Evolutionary conservation across 1,140 invertebrate species (phyloP).

Genomic region (Elymnias hypermnestra): DNA sequence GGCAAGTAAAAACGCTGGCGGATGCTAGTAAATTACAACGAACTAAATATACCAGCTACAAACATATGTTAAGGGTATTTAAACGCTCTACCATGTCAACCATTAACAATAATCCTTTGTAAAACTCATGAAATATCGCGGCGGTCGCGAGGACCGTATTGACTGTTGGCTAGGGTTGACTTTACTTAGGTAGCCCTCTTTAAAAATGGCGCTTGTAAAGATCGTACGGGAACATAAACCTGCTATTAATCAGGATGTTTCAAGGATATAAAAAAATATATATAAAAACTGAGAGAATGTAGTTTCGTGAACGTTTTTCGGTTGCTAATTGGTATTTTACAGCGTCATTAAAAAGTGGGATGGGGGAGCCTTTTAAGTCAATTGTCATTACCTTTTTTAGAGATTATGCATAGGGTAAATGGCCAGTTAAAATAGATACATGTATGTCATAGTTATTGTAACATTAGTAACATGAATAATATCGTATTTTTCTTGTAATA

Average conservation of each 20-base stretch:
- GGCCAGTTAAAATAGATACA: too few relatives aligned
- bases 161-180: constrained; percentile 25
- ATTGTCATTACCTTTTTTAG: too few relatives aligned
- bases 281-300: background rate
- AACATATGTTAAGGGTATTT: constrained; percentile 46
- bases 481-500: background rate
- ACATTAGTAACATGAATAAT: too few relatives aligned
- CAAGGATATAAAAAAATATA: constrained; percentile 22
- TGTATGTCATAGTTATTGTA: too few relatives aligned
- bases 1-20: background rate
- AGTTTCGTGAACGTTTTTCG: constrained; percentile 1
- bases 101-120: constrained; percentile 54
- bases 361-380: too few relatives aligned
- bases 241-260: constrained; percentile 41
- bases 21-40: background rate
- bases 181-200: constrained; percentile 14
- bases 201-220: constrained; percentile 34
- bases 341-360: too few relatives aligned
- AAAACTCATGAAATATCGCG: constrained; percentile 24
- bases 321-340: background rate
- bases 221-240: constrained; percentile 40
- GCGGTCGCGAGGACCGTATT: constrained; percentile 19
- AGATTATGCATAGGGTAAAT: too few relatives aligned
- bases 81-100: constrained; percentile 24
- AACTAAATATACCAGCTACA: constrained; percentile 26